These are phyloP conservation scores for Regulus satrapa DNA, from an alignment of 2,113 vertebrate species.

Conservation along the genomic window DNA sequence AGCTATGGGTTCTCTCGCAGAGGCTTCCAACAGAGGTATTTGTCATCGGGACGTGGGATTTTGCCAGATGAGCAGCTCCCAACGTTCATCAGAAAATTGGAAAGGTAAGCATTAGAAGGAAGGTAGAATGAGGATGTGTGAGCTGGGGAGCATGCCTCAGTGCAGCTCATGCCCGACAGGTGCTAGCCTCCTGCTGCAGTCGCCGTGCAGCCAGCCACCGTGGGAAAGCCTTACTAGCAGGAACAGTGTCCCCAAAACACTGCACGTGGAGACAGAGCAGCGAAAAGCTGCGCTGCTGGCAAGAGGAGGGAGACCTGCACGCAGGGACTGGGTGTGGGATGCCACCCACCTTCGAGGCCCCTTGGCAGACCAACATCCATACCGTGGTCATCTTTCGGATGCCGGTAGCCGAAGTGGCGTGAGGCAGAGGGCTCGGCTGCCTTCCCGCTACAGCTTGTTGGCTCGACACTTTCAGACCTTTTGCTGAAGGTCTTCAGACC, in stretches of 20 bases:
- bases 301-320: not conserved
- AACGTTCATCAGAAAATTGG: not conserved
- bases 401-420: accelerated
- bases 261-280: accelerated
- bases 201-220: accelerated
- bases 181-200: not conserved
- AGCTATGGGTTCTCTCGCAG: not conserved
- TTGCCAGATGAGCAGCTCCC: not conserved
- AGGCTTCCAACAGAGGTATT: not conserved
- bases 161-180: accelerated
- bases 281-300: not conserved
- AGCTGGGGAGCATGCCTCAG: not conserved
- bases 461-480: not conserved
- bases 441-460: no score
- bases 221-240: not conserved
- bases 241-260: accelerated
- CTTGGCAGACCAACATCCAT: not conserved
- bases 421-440: not conserved
- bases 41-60: not conserved
- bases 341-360: not conserved
- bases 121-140: not conserved
- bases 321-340: not conserved
- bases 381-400: accelerated
- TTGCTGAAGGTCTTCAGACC: not conserved
- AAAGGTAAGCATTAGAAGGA: not conserved